Percentiles rank a stretch among this genome's conserved stretches.
phyloP scores from a whole-genome alignment of 1,140 invertebrate species.

The Micrasema minimum region DNA sequence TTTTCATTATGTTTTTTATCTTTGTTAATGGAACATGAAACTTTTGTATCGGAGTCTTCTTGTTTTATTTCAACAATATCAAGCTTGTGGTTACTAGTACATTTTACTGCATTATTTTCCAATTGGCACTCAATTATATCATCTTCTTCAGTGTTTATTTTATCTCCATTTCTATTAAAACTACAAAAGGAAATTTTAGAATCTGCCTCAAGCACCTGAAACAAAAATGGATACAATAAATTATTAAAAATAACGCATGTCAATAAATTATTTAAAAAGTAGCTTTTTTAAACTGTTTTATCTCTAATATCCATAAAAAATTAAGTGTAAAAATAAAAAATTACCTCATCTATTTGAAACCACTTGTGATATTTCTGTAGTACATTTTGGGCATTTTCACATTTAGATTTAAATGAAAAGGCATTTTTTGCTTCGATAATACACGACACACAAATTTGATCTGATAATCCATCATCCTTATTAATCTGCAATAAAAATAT shows the following conservation, averaged over 20 bases:
- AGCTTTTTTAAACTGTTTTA: too few relatives aligned
- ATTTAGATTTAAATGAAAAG: constrained; percentile 41
- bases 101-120: constrained; percentile 1
- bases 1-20: too few relatives aligned
- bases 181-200: constrained; percentile 7
- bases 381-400: constrained; percentile 37
- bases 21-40: constrained; percentile 1
- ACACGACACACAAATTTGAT: constrained; percentile 36
- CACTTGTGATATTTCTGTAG: constrained; percentile 21
- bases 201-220: constrained; percentile 20
- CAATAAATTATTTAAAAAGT: too few relatives aligned
- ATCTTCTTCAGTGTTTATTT: background rate
- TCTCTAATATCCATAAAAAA: too few relatives aligned
- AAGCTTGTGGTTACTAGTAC: constrained; percentile 1
- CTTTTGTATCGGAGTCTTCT: constrained; percentile 13
- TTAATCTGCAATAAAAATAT: constrained; percentile 14
- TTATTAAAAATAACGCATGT: too few relatives aligned
- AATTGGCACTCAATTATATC: background rate
- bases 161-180: constrained; percentile 6
- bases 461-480: constrained; percentile 27
- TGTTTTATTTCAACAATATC: constrained; percentile 27
- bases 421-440: constrained; percentile 34
- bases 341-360: constrained; percentile 23
- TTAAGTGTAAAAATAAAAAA: too few relatives aligned
- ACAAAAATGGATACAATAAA: too few relatives aligned